phyloP scores from a whole-genome alignment of 2,888 invertebrate species.

The Torymus auratus region DNA sequence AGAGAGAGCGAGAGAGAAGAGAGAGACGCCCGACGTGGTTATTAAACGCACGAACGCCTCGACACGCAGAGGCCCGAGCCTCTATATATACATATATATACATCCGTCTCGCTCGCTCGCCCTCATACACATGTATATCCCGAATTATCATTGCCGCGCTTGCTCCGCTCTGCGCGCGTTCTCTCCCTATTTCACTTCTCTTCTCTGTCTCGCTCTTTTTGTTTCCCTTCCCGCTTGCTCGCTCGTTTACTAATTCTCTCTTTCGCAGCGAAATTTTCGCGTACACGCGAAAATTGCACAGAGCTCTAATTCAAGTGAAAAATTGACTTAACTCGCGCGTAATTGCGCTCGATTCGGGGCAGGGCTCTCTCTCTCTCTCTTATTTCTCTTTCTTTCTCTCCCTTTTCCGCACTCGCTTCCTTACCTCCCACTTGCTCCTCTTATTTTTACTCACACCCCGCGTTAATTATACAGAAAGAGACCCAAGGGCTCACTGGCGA shows the following conservation, averaged over 20 bases:
- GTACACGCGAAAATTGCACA: slow-evolving; percentile 18
- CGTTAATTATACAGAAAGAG: slow-evolving; percentile 9
- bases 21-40: slow-evolving; percentile 56
- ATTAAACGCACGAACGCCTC: slow-evolving; percentile 63
- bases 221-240: neutral
- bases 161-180: slow-evolving; percentile 32
- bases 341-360: slow-evolving; percentile 14
- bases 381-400: neutral
- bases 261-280: slow-evolving; percentile 27
- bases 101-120: slow-evolving; percentile 21
- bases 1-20: neutral
- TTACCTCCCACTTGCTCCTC: too few species aligned
- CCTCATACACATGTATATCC: slow-evolving; percentile 43
- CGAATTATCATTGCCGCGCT: slow-evolving; percentile 50
- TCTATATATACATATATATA: slow-evolving; percentile 11
- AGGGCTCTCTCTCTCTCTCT: neutral
- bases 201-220: slow-evolving; percentile 30
- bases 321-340: slow-evolving; percentile 22
- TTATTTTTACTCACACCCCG: too few species aligned
- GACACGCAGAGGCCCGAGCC: slow-evolving; percentile 42
- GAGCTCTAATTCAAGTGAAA: slow-evolving; percentile 45
- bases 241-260: slow-evolving; percentile 48
- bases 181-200: slow-evolving; percentile 26
- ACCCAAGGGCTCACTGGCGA: neutral
- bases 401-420: neutral